Conservation (phyloP, 2,113 vertebrate genomes). For the Salvelinus namaycush region DNA sequence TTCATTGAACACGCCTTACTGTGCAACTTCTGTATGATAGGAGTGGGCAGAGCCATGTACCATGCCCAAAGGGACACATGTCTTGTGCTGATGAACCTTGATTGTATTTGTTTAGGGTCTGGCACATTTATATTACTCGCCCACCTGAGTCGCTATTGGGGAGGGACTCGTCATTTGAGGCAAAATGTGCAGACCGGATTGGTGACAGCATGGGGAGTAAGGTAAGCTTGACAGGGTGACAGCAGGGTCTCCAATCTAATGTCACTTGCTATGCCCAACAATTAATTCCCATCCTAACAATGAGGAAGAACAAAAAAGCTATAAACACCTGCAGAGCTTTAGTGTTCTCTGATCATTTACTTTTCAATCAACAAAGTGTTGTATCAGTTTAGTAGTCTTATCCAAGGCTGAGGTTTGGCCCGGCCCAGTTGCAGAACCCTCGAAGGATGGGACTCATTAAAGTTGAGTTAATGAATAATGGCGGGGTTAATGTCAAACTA, state of each 20-base stretch:
- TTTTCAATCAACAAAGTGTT: background rate
- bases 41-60: background rate
- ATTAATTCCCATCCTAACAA: background rate
- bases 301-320: background rate
- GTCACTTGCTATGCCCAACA: background rate
- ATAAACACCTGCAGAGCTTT: background rate
- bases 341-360: background rate
- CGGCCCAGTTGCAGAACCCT: conserved; percentile 24
- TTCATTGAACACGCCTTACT: conserved; percentile 71
- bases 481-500: conserved; percentile 60
- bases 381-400: background rate
- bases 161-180: conserved; percentile 64
- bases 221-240: conserved; percentile 52
- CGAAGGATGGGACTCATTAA: conserved; percentile 45
- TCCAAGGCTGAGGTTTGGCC: background rate
- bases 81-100: background rate
- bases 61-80: conserved; percentile 12
- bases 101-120: conserved; percentile 65
- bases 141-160: conserved; percentile 78
- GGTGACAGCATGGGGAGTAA: conserved; percentile 77
- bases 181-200: conserved; percentile 78
- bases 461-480: conserved; percentile 71
- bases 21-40: conserved; percentile 25
- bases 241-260: background rate
- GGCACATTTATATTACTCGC: conserved; percentile 77